Evolutionary conservation across 2,888 invertebrate genomes (phyloP).

Genomic region (Watsonalla binaria): DNA sequence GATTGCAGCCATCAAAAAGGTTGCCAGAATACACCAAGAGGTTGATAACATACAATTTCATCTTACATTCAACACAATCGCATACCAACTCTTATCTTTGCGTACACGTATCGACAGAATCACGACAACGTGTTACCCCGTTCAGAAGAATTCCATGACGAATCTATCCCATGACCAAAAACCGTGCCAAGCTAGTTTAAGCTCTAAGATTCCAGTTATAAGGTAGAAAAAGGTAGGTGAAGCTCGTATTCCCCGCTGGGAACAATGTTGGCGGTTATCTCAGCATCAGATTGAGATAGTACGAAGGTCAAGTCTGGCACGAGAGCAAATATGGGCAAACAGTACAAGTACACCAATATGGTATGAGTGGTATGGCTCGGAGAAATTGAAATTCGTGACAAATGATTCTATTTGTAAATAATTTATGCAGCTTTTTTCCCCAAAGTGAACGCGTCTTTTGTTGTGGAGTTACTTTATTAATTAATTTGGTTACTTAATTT

Average conservation of each 20-base stretch:
- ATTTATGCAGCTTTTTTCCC: not conserved
- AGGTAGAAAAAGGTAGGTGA: constrained; percentile 24
- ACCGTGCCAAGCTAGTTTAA: constrained; percentile 19
- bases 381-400: constrained; percentile 18
- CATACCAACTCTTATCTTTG: constrained; percentile 16
- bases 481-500: no score
- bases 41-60: not conserved
- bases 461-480: no score
- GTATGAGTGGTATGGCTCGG: constrained; percentile 26
- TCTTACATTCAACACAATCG: constrained; percentile 10
- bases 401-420: constrained; percentile 4
- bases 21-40: not conserved
- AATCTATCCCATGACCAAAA: constrained; percentile 46
- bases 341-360: constrained; percentile 44
- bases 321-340: constrained; percentile 50
- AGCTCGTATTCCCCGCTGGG: constrained; percentile 57
- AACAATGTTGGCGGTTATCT: constrained; percentile 70
- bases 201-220: constrained; percentile 28
- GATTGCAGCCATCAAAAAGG: not conserved
- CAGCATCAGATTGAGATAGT: constrained; percentile 66
- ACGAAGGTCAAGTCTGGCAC: constrained; percentile 66
- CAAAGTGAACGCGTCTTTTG: no score
- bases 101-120: constrained; percentile 47
- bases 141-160: constrained; percentile 60
- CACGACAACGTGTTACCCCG: constrained; percentile 63